A percentile compares a stretch with the other conserved stretches of the same genome.
These are phyloP conservation scores for Perognathus longimembris DNA, from an alignment of 2,113 vertebrate species.

Conservation along the genomic window DNA sequence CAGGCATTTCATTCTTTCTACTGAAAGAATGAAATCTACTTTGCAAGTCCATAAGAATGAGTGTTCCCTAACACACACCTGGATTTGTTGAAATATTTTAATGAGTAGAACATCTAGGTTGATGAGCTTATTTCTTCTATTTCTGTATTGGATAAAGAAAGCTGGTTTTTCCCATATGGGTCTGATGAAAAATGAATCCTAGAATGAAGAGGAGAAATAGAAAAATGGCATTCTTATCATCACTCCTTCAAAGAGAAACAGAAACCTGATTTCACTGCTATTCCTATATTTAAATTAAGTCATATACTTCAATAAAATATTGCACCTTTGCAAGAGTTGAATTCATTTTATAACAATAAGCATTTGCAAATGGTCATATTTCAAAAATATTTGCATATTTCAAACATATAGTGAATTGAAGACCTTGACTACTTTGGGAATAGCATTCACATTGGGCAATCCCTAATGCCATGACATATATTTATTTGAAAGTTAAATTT, in stretches of 20 bases:
- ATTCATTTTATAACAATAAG: constrained; percentile 33
- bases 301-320: not conserved
- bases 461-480: constrained; percentile 1
- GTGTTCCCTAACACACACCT: not conserved
- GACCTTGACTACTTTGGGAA: constrained; percentile 30
- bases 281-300: not conserved
- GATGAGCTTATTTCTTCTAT: not conserved
- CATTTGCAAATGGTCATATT: constrained; percentile 14
- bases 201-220: not conserved
- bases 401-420: constrained; percentile 13
- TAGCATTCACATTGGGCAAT: not conserved
- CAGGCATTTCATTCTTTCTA: too few relatives aligned
- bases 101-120: not conserved
- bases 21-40: not conserved
- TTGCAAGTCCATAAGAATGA: not conserved
- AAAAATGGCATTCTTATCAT: not conserved
- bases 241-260: not conserved
- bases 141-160: not conserved
- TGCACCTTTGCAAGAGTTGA: not conserved
- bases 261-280: not conserved
- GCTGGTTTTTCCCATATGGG: not conserved
- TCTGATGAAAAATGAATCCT: not conserved
- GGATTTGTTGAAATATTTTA: not conserved
- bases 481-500: not conserved
- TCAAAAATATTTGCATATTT: constrained; percentile 10